A percentile compares a stretch with the other conserved stretches of the same genome.
Conservation (phyloP, 2,888 invertebrate species). For the Antheraea yamamai region DNA sequence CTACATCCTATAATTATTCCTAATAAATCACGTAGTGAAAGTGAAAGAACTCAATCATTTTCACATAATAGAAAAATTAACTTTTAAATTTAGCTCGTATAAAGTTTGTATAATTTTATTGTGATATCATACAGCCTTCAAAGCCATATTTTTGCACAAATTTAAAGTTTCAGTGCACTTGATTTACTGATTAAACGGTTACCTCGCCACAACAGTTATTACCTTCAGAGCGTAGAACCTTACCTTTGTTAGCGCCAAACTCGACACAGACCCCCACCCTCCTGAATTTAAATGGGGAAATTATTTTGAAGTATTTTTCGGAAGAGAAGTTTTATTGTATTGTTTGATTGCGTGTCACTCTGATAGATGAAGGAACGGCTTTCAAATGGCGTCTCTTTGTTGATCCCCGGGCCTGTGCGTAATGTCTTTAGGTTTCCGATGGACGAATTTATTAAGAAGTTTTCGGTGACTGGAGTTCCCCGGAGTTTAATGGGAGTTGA, state of each 20-base stretch:
- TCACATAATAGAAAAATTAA: too few relatives aligned
- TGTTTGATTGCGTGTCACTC: constrained; percentile 81
- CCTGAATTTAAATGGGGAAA: constrained; percentile 81
- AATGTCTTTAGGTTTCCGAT: constrained; percentile 62
- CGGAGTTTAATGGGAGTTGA: constrained; percentile 67
- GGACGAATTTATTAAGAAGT: constrained; percentile 78
- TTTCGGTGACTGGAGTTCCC: constrained; percentile 46
- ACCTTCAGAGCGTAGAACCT: constrained; percentile 59
- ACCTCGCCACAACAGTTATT: constrained; percentile 59
- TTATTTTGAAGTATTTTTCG: constrained; percentile 82
- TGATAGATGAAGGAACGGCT: constrained; percentile 77
- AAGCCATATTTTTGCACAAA: background rate
- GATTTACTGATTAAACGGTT: constrained; percentile 7
- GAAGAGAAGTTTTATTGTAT: constrained; percentile 80
- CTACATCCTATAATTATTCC: too few relatives aligned
- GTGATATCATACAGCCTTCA: background rate
- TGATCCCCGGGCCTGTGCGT: constrained; percentile 57
- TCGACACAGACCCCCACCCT: constrained; percentile 56
- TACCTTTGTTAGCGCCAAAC: constrained; percentile 72
- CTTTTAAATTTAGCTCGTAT: too few relatives aligned
- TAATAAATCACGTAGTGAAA: too few relatives aligned
- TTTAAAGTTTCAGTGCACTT: background rate
- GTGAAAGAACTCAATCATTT: too few relatives aligned
- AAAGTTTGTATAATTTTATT: too few relatives aligned
- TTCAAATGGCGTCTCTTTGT: constrained; percentile 70